A percentile compares a stretch with the other conserved stretches of the same genome.
These are phyloP conservation scores for Melanerpes aurifrons DNA, from an alignment of 2,113 vertebrate species.

Conservation along the genomic window DNA sequence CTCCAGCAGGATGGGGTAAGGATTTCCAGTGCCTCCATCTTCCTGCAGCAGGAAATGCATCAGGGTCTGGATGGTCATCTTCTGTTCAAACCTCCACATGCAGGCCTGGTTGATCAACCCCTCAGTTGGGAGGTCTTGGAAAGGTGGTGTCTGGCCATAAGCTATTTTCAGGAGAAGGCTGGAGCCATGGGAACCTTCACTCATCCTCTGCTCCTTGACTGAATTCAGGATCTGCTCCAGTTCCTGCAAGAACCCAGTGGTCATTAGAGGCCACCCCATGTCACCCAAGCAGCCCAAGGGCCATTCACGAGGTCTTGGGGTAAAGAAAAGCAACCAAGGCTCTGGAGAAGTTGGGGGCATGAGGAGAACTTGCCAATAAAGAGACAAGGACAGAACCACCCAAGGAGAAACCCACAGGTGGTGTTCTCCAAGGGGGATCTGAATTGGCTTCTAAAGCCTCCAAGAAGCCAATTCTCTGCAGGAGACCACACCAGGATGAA, in stretches of 20 bases:
- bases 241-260: not conserved
- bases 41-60: conserved; percentile 38
- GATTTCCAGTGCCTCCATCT: not conserved
- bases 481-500: not conserved
- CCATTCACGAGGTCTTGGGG: not conserved
- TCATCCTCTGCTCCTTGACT: not conserved
- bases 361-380: not conserved
- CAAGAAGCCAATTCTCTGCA: not conserved
- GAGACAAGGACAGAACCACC: not conserved
- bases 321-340: not conserved
- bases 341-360: not conserved
- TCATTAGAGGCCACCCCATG: not conserved
- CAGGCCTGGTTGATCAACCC: conserved; percentile 4
- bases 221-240: not conserved
- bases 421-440: not conserved
- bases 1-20: not conserved
- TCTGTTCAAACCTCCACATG: conserved; percentile 40
- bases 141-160: not conserved
- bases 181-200: not conserved
- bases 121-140: not conserved
- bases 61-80: conserved; percentile 22
- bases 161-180: not conserved
- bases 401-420: not conserved
- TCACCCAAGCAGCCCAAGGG: not conserved
- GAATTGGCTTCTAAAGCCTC: not conserved